Base-by-base conservation (phyloP, 2,888 invertebrate genomes). In the Orthonevra nobilis region DNA sequence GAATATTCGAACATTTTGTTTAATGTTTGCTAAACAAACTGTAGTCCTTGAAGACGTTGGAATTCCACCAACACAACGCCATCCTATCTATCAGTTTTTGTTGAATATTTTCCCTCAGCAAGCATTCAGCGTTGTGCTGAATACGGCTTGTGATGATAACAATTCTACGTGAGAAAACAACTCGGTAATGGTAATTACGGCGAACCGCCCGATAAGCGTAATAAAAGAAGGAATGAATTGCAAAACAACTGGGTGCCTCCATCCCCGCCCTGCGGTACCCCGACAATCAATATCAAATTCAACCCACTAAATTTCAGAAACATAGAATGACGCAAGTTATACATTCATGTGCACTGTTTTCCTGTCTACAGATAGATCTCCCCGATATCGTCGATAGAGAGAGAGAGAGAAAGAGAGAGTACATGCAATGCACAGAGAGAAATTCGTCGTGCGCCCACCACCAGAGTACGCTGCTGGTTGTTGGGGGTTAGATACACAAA, bases 371-470 rank as follows among this genome's bases (percentile, higher is more conserved):
- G 12, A 10, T 10, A 54, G 30, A 64, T 42, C 42, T 40, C 64
- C 42, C 61, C 48, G 64, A 42, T 52, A 52, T 42, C 42, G 52
- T 64, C 64, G 52, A 64, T 64, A 52, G 42, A 64, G 10, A 2
- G n/a, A 32, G 6, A 26, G 20, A 26, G 17, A 10, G 23, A 2
- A 5, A 5, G 28, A 14, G 15, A 23, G 34, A 12, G 26, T 5
- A 19, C 28, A 14, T 19, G 48, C 38, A n/a, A 5, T 7, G 3
- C 23, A 5, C 15, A 9, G 23, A 34, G 46, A 34, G 34, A 44
- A 30, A 66, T 44, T 34, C 46, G 34, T 36, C 28, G 44, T 28
- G 46, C 56, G 40, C 56, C 56, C 56, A 56, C 56, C 28, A 30
- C 46, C 28, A 40, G 14, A 66, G 46, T 38, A 56, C 12, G 36